A percentile compares a stretch with the other conserved stretches of the same genome.
Evolutionary conservation across 2,797 vertebrate species (phyloP).

Genomic region (Spatula versicolor): DNA sequence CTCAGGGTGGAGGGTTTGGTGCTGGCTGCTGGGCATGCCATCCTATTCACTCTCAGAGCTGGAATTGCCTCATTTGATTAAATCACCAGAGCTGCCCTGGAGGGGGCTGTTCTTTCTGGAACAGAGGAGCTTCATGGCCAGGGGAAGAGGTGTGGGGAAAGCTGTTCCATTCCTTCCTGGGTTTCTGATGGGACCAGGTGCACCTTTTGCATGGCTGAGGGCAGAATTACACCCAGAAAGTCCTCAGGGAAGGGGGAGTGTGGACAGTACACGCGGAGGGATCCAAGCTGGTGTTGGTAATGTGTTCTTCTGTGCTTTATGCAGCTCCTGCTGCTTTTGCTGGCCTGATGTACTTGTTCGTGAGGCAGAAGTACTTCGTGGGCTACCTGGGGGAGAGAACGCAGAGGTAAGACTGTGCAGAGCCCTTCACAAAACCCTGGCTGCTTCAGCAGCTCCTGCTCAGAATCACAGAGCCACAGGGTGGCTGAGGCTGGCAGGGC

Average conservation of each 20-base stretch:
- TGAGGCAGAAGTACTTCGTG: conserved; percentile 95
- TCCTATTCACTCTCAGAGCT: background rate
- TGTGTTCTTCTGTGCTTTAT: background rate
- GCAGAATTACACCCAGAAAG: background rate
- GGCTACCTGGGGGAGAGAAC: conserved; percentile 93
- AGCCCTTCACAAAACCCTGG: background rate
- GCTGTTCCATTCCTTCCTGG: background rate
- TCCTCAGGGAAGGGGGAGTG: background rate
- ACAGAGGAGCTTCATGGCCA: background rate
- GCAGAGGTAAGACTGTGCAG: conserved; percentile 85
- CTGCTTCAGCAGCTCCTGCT: background rate
- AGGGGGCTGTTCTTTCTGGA: background rate
- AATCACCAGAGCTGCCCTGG: background rate
- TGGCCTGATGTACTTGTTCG: conserved; percentile 91
- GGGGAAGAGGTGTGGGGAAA: background rate
- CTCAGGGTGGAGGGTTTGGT: background rate
- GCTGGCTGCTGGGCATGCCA: background rate
- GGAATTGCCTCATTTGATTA: background rate
- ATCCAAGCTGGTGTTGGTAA: background rate
- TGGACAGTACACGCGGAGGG: fast-evolving
- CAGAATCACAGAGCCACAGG: background rate
- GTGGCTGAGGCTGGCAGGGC: background rate
- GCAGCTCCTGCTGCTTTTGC: conserved; percentile 92
- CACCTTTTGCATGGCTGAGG: too few relatives aligned
- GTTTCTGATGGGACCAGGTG: background rate